Evolutionary conservation across 2,888 invertebrate genomes (phyloP), one percentile per base, ranked within the genome.

Genomic region (Andrena bucephala): DNA sequence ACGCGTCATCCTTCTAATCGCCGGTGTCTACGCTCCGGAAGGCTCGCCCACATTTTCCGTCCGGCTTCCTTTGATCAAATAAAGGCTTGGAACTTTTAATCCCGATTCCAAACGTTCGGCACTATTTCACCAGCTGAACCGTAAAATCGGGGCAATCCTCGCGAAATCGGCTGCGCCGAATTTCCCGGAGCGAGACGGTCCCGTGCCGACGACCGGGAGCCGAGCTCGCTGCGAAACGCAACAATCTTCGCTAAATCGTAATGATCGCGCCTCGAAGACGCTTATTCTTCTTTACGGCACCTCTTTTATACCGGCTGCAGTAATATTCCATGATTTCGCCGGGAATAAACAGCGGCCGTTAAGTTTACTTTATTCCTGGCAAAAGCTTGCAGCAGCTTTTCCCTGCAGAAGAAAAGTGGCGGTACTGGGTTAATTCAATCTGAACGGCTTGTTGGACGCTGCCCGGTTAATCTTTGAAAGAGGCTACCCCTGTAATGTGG

Each of bases 1-100:
- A 80, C 71, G 68, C 63, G 77, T 68, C 69, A 69, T 78, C 66
- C 70, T 75, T 70, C 78, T 85, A 85, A 84, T 84, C 81, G 85
- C 31, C 67, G 66, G 70, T 74, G 76, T 81, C 70, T 54, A 62
- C 54, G 65, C 62, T 71, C 60, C 52, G 27, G 57, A 54, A 27
- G 13, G 13, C 13, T 16, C 20, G 54, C 60, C 16, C 20, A 20
- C 60, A 16, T 10, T 29, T 63, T 59, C 54, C 5, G 0, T 16
- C 16, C n/a, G 72, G 4, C 65, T 66, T 71, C 13, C 67, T 71
- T 67, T 57, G 31, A 63, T 75, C 71, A 69, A 76, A 81, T 57
- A 68, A 59, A 81, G 20, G n/a, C 27, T 33, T 6, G 60, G 24
- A 67, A 68, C 69, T 73, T 79, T 81, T 70, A 73, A 79, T 81